Evolutionary conservation across 2,797 vertebrate genomes (phyloP).

Genomic region (Artibeus jamaicensis): DNA sequence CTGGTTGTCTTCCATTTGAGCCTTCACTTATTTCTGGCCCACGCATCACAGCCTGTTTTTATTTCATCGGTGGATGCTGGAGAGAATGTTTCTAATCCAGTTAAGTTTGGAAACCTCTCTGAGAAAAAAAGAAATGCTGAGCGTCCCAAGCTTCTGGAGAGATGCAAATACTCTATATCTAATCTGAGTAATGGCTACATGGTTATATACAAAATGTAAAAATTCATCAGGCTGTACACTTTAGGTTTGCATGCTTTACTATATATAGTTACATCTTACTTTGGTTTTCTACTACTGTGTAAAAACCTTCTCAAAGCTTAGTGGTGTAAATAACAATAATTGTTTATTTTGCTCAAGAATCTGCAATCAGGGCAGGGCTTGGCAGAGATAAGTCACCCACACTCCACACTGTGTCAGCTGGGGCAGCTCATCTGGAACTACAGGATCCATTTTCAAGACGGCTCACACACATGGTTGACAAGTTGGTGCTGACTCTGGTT

Average conservation of each 20-base stretch:
- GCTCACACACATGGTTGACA: conserved; percentile 18
- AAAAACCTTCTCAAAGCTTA: conserved; percentile 36
- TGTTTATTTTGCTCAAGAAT: conserved; percentile 32
- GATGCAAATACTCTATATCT: not conserved
- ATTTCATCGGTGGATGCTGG: conserved; percentile 7
- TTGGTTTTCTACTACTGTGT: not conserved
- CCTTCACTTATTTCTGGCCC: conserved; percentile 6
- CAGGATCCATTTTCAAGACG: conserved; percentile 11
- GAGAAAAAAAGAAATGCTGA: conserved; percentile 21
- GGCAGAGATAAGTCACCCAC: not conserved
- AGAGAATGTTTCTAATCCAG: conserved; percentile 39
- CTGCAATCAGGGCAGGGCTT: not conserved
- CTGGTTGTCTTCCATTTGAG: conserved; percentile 33
- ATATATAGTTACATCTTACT: not conserved
- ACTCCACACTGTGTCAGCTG: not conserved
- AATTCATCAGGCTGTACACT: not conserved
- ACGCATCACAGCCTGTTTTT: conserved; percentile 8
- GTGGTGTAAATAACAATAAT: conserved; percentile 22
- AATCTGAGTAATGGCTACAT: not conserved
- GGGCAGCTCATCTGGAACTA: not conserved
- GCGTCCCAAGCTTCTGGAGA: not conserved
- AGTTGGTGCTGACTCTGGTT: conserved; percentile 21
- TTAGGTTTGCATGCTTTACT: not conserved
- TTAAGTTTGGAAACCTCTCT: not conserved
- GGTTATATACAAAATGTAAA: conserved; percentile 28